Evolutionary conservation across 37 sponge, comb jelly and placozoan species (phyloP), one percentile per base, ranked within the genome.

Genomic region (Beroe forskalii): DNA sequence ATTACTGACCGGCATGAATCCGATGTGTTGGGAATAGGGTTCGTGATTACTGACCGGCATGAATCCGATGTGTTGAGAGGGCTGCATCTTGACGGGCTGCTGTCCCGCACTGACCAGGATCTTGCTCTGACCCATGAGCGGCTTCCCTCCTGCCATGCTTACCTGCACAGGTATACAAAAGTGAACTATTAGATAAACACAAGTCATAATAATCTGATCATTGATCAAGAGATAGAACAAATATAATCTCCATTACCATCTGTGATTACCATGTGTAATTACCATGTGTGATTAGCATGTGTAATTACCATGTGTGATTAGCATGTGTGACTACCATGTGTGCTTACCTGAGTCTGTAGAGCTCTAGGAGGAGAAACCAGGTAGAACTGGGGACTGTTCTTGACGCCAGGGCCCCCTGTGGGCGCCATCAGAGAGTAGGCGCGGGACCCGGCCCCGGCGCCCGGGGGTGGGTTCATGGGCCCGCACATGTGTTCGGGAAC

Each of bases 71-170:
- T 41, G 55, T 38, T 41, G 86, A 41, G 44, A 44, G 30, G 44
- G 55, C 4, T 80, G 72, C 72, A 69, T 69, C 72, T 69, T 69
- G 32, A 69, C 72, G 38, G 72, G 72, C 38, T 69, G 72, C 32
- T 69, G 72, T 69, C 72, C 72, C 28, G 72, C 55, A 44, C 86
- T 80, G 55, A 80, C 86, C 4, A 80, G 55, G 40, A 80, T 80
- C 55, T 80, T 80, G 31, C 40, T 80, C 86, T 80, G 86, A 6
- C 86, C 86, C 86, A 80, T 80, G n/a, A 80, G 40, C 1, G 86
- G 86, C 22, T 80, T 80, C 19, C 86, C 86, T n/a, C 86, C 86
- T 0, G 44, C 3, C 86, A 80, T 80, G 28, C n/a, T 41, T 9
- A 44, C 86, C 55, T 48, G 55, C n/a, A n/a, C n/a, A n/a, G n/a